phyloP scores from a whole-genome alignment of 2,797 vertebrate species.

The Artibeus lituratus region DNA sequence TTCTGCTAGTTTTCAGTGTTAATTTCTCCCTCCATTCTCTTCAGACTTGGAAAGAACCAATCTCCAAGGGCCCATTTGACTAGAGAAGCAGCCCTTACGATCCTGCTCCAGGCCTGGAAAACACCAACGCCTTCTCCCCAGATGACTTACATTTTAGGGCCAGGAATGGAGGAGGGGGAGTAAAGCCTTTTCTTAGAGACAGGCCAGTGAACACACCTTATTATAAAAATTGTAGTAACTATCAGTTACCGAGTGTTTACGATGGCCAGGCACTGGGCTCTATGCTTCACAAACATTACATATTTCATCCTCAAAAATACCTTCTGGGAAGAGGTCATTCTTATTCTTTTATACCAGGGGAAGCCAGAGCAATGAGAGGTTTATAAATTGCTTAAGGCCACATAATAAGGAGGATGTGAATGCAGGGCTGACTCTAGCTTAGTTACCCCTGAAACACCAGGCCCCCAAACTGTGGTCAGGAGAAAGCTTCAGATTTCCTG shows the following conservation, averaged over 20 bases:
- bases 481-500: not conserved
- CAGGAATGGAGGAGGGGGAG: not conserved
- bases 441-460: not conserved
- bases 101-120: not conserved
- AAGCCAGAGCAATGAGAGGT: not conserved
- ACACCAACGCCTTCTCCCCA: not conserved
- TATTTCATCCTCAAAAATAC: not conserved
- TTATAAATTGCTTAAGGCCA: not conserved
- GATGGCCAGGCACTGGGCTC: accelerated
- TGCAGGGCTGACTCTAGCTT: not conserved
- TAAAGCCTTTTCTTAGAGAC: not conserved
- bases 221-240: not conserved
- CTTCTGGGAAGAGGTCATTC: not conserved
- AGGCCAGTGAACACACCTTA: not conserved
- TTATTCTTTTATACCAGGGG: not conserved
- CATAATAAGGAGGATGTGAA: not conserved
- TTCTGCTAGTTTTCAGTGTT: not conserved
- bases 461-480: not conserved
- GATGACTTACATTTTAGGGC: not conserved
- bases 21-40: not conserved
- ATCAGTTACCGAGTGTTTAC: not conserved
- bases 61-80: not conserved
- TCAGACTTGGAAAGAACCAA: not conserved
- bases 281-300: not conserved
- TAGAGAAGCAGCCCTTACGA: not conserved